Evolutionary conservation across 1,140 invertebrate genomes (phyloP).

Genomic region (Brachionus manjavacas): DNA sequence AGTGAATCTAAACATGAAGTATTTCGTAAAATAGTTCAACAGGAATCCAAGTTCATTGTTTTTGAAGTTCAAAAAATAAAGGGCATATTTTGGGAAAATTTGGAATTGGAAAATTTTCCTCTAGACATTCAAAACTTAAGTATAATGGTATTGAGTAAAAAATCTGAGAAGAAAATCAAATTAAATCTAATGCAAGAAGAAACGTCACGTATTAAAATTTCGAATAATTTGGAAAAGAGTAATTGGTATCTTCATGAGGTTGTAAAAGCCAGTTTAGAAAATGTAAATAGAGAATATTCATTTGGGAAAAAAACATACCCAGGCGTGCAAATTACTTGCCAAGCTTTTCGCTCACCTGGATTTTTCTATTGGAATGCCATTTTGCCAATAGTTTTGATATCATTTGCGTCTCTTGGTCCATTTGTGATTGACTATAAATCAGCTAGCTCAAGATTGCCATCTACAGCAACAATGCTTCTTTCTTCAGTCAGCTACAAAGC

Average conservation of each 20-base stretch:
- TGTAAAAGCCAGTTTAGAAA: neutral
- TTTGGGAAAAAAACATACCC: neutral
- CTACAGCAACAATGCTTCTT: conserved; percentile 37
- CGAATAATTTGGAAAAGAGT: conserved; percentile 28
- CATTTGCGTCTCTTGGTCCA: conserved; percentile 26
- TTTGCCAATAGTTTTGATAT: conserved; percentile 26
- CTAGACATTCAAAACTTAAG: conserved; percentile 39
- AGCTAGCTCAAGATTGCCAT: neutral
- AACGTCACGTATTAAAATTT: neutral
- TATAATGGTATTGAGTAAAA: neutral
- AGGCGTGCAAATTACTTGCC: neutral
- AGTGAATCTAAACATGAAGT: conserved; percentile 22
- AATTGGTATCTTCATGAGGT: conserved; percentile 36
- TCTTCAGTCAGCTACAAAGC: conserved; percentile 17
- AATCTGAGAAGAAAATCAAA: neutral
- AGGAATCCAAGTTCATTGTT: neutral
- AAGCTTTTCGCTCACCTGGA: conserved; percentile 18
- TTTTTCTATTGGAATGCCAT: conserved; percentile 38
- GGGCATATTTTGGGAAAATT: conserved; percentile 42
- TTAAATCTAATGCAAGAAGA: neutral
- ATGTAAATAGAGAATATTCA: neutral
- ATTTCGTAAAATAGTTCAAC: neutral
- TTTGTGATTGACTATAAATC: conserved; percentile 40
- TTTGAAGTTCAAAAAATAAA: neutral
- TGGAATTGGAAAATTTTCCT: conserved; percentile 38